Evolutionary conservation across 2,797 vertebrate genomes (phyloP).

Genomic region (Chromobotia macracanthus): DNA sequence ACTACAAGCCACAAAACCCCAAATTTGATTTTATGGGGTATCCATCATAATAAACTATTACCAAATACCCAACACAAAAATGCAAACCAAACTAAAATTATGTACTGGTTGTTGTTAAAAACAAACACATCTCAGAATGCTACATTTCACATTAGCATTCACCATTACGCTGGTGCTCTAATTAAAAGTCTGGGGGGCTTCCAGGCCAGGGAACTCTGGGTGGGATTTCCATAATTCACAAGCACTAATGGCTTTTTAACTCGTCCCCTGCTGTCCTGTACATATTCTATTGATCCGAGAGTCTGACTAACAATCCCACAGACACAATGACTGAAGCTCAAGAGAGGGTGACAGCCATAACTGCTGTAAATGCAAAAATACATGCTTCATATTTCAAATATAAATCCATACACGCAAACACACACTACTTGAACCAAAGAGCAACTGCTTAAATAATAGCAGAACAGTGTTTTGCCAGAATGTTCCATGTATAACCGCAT

Average conservation of each 20-base stretch:
- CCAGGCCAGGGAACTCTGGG: constrained; percentile 22
- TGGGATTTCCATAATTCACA: constrained; percentile 61
- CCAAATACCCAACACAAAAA: not conserved
- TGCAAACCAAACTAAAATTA: not conserved
- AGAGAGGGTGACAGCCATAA: constrained; percentile 2
- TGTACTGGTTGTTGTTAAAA: not conserved
- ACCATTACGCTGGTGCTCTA: constrained; percentile 24
- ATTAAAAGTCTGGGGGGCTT: constrained; percentile 53
- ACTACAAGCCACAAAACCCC: too few species aligned
- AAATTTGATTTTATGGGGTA: too few species aligned
- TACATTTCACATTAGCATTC: constrained; percentile 39
- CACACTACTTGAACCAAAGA: constrained; percentile 5
- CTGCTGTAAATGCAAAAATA: constrained; percentile 36
- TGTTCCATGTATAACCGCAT: not conserved
- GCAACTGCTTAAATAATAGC: not conserved
- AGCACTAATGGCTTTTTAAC: constrained; percentile 49
- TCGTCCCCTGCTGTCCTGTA: constrained; percentile 45
- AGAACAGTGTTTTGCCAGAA: not conserved
- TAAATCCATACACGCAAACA: not conserved
- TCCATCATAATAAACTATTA: not conserved
- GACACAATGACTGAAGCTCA: constrained; percentile 38
- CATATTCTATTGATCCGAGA: constrained; percentile 57
- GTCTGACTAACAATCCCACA: constrained; percentile 50
- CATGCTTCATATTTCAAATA: not conserved
- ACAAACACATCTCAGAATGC: not conserved